phyloP scores from a whole-genome alignment of 1,140 invertebrate species.

The Andricus grossulariae region DNA sequence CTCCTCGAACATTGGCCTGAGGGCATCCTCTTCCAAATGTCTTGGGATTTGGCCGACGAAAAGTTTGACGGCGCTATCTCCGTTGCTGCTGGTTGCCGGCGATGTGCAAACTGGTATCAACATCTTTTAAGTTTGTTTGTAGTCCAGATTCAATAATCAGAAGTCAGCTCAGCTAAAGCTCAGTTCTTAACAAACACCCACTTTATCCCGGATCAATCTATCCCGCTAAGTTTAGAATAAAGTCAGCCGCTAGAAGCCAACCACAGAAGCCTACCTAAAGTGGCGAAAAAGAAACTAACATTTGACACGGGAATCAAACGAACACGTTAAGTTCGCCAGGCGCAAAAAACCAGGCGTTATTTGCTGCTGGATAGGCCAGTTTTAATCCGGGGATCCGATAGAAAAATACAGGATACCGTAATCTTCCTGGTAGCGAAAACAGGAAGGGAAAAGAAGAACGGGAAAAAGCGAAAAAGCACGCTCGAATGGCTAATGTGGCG shows the following conservation, averaged over 20 bases:
- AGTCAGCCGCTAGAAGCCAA: too few species aligned
- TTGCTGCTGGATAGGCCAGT: conserved; percentile 51
- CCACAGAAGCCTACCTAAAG: neutral
- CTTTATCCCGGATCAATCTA: neutral
- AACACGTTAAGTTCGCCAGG: conserved; percentile 50
- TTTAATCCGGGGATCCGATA: conserved; percentile 59
- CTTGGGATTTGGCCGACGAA: conserved; percentile 96
- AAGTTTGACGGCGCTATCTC: conserved; percentile 84
- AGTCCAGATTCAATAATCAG: neutral
- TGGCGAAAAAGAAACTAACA: neutral
- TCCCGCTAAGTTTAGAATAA: neutral
- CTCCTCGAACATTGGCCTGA: conserved; percentile 93
- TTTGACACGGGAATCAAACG: conserved; percentile 36
- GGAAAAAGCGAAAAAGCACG: conserved; percentile 48
- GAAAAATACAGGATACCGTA: conserved; percentile 63
- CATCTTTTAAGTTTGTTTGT: conserved; percentile 47
- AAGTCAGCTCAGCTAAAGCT: too few species aligned
- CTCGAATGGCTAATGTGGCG: conserved; percentile 23
- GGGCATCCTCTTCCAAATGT: conserved; percentile 91
- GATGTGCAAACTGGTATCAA: conserved; percentile 58
- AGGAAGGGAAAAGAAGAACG: conserved; percentile 38
- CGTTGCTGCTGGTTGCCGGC: conserved; percentile 43
- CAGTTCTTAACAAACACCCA: neutral
- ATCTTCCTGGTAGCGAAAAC: conserved; percentile 59
- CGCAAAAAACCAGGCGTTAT: conserved; percentile 51